Base-by-base conservation (phyloP, 2,797 vertebrate species). In the Chloroceryle amazona region DNA sequence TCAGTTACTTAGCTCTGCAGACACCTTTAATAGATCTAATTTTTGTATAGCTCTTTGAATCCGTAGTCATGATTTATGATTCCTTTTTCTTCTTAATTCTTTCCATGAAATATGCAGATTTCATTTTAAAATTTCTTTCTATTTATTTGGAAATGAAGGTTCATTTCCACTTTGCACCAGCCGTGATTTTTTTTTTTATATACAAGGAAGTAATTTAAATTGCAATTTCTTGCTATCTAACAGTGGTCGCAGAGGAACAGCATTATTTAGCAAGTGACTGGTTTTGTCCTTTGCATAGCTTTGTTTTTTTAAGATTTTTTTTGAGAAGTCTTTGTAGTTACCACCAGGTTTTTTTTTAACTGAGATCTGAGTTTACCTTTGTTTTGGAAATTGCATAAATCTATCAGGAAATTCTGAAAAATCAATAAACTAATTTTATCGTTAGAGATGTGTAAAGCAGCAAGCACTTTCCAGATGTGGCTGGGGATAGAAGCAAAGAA, bases 381-480 rank as follows among this genome's bases (percentile, higher is more conserved):
- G 97, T 98, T 98, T 97, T 97, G 97, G 97, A 98, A 97, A 98
- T 98, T 97, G 97, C 98, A 98, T 98, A 98, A 99, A 99, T 99
- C 98, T 98, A 98, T 98, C 98, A 98, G 96, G 96, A 98, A 97
- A 98, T 98, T 98, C 93, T 96, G 88, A 96, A 96, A 99, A 98
- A 98, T 98, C 98, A 98, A 99, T 99, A 99, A 99, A 99, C 98
- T 98, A 96, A 97, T 98, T 98, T 99, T 98, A 98, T 98, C 98
- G 95, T 98, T 98, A 98, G 98, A 98, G 98, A 99, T 98, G 98
- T 98, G 97, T 98, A 98, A 98, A 98, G 98, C 97, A 94, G 98
- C 96, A 98, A 98, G 98, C 97, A 94, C 97, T 98, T 98, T 98
- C 98, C 98, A 99, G 98, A 99, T 98, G 99, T 99, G 98, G 97